Evolutionary conservation across 2,888 invertebrate genomes (phyloP), one percentile per base, ranked within the genome.

Genomic region (Meiosimyza decipiens): DNA sequence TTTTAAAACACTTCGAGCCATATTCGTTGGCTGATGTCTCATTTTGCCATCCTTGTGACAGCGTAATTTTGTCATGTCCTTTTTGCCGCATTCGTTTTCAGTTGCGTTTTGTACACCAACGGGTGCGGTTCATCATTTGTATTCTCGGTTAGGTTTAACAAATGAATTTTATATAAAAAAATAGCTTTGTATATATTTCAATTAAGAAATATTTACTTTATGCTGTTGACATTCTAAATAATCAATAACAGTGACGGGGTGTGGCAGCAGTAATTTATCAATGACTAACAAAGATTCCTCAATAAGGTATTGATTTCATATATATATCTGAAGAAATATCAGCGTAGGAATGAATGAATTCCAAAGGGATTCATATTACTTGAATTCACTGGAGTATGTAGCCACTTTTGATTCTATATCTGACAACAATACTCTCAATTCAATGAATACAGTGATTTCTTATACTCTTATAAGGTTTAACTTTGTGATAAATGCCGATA

Each of bases 81-180:
- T 40, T 59, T 51, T 28, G 65, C 59, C 22, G 57, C 54, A 28
- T 49, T 69, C 57, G 40, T 47, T 54, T 15, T 50, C 78, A 82
- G 80, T 82, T 77, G 75, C 76, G 77, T 79, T 79, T 79, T 76
- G 75, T 75, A 69, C 75, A 65, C 77, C 74, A 77, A 77, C 79
- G 80, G 80, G 82, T 82, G 82, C 77, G 82, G 81, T 79, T 73
- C 76, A 75, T 74, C 66, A 65, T 73, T 59, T 71, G 22, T 71
- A 72, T 52, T 57, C n/a, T n/a, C 50, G 49, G 49, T 57, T 54
- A 49, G 54, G 33, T 57, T 71, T 65, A 54, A 66, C 52, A 73
- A 18, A 51, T 51, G 66, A 59, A 60, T 28, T 64, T 16, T 9
- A 7, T n/a, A 50, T 2, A 18, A 22, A 65, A 15, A 49, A 51